Conservation (phyloP, 2,113 vertebrate species). For the Pomatorhinus ruficollis region DNA sequence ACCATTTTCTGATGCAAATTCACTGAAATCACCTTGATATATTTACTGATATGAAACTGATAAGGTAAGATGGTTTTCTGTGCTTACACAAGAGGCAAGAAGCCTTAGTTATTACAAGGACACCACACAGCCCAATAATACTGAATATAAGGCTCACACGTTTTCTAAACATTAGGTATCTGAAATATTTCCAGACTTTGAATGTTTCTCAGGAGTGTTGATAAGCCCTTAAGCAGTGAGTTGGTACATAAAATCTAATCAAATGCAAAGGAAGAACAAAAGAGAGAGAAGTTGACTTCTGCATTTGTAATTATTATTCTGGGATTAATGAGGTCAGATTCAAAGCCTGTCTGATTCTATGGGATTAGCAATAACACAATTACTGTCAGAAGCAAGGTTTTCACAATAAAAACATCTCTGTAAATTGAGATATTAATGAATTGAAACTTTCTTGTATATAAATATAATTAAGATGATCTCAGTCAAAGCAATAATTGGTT, state of each 20-base stretch:
- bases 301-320: constrained; percentile 33
- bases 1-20: not conserved
- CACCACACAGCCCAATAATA: not conserved
- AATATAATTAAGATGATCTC: not conserved
- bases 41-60: not conserved
- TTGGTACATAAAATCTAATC: not conserved
- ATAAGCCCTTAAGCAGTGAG: not conserved
- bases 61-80: not conserved
- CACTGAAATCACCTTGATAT: not conserved
- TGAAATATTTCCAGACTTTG: not conserved
- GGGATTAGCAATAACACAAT: not conserved
- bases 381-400: constrained; percentile 7
- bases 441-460: not conserved
- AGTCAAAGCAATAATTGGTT: not conserved
- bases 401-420: not conserved
- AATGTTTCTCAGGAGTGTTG: not conserved
- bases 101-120: not conserved
- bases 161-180: not conserved
- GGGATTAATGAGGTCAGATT: constrained; percentile 38
- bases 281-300: not conserved
- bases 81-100: not conserved
- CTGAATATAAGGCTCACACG: not conserved
- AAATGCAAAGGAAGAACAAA: not conserved
- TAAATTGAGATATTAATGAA: constrained; percentile 5
- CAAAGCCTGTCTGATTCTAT: not conserved